A percentile compares a stretch with the other conserved stretches of the same genome.
phyloP scores from a whole-genome alignment of 35 echinoderm and acorn worm genomes.

The Nesometra sesokonis region DNA sequence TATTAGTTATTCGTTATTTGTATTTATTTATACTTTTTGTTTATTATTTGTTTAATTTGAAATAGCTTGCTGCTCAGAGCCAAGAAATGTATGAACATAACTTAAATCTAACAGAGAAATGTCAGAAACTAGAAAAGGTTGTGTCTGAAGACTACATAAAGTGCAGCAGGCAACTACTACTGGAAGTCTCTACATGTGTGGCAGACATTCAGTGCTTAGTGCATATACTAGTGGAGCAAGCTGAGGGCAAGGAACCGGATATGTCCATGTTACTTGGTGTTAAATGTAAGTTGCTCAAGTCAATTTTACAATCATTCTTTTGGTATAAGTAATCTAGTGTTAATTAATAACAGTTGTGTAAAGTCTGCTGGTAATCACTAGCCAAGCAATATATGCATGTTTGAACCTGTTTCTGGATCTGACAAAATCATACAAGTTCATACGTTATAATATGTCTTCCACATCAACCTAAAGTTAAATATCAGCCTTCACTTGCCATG shows the following conservation, averaged over 20 bases:
- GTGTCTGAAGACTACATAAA: conserved; percentile 48
- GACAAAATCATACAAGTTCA: no score
- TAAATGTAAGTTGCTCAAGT: conserved; percentile 49
- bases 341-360: no score
- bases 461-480: no score
- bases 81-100: conserved; percentile 82
- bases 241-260: conserved; percentile 67
- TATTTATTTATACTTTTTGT: no score
- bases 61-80: conserved; percentile 71
- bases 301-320: not conserved
- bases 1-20: no score
- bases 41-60: no score
- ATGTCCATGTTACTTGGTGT: conserved; percentile 75
- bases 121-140: conserved; percentile 36
- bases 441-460: no score
- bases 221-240: conserved; percentile 49
- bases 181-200: conserved; percentile 52
- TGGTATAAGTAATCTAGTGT: no score
- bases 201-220: conserved; percentile 48
- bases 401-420: no score
- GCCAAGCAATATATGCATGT: no score
- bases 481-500: no score
- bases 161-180: conserved; percentile 21
- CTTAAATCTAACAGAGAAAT: conserved; percentile 55
- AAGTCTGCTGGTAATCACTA: no score